Conservation (phyloP, 2,113 vertebrate genomes). For the Neotragus moschatus region DNA sequence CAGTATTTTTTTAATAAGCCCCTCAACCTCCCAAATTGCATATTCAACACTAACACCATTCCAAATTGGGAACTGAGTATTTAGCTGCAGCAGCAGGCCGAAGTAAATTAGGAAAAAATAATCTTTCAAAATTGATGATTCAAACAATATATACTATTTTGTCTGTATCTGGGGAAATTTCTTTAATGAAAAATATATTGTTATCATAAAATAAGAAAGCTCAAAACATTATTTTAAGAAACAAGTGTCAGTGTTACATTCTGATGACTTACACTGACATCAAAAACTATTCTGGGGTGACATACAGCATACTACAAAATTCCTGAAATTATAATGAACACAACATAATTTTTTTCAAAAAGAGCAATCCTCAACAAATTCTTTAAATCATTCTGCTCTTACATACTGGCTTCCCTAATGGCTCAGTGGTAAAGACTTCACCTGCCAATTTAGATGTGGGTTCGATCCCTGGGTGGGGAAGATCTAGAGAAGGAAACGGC, state of each 20-base stretch:
- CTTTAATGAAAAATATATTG: neutral
- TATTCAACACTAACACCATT: neutral
- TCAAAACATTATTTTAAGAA: slow-evolving; percentile 16
- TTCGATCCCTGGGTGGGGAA: neutral
- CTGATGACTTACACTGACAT: neutral
- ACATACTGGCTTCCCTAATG: neutral
- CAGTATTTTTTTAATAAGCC: neutral
- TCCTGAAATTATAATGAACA: neutral
- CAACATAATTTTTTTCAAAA: neutral
- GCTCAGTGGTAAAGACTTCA: neutral
- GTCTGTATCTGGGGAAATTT: slow-evolving; percentile 11
- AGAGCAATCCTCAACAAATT: neutral
- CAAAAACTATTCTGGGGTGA: slow-evolving; percentile 10
- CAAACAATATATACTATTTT: neutral
- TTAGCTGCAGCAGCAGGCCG: neutral
- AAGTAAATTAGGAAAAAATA: neutral
- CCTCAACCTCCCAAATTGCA: neutral
- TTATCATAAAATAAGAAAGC: slow-evolving; percentile 3
- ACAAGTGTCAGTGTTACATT: neutral
- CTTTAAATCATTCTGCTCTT: neutral
- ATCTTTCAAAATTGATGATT: neutral
- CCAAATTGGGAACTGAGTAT: neutral
- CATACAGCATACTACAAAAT: neutral
- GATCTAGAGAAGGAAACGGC: neutral
- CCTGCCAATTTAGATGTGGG: neutral